phyloP scores from a whole-genome alignment of 92 coral and sea anemone genomes.

The Siderastrea siderea region DNA sequence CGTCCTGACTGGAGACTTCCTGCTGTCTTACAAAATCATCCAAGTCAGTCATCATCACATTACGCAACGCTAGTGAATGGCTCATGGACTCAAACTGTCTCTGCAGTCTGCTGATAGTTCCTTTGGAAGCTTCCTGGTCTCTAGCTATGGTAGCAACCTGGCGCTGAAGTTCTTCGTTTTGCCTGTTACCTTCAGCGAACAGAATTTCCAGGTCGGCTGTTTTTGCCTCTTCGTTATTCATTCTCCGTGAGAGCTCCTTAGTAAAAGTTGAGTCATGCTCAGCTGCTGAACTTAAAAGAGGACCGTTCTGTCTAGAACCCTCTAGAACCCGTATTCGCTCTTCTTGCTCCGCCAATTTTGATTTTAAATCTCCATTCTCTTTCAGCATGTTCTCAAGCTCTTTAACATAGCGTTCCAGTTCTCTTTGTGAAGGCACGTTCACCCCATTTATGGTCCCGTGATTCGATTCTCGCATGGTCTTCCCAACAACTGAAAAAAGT shows the following conservation, averaged over 20 bases:
- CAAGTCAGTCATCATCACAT: slow-evolving; percentile 57
- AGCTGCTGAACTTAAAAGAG: slow-evolving; percentile 4
- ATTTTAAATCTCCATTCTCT: slow-evolving; percentile 46
- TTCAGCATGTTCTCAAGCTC: slow-evolving; percentile 8
- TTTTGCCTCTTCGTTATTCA: slow-evolving; percentile 50
- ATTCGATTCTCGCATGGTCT: background rate
- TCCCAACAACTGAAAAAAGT: slow-evolving; percentile 15
- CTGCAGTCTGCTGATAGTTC: slow-evolving; percentile 27
- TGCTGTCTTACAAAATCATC: slow-evolving; percentile 33
- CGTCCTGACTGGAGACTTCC: slow-evolving; percentile 47
- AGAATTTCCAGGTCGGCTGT: slow-evolving; percentile 58
- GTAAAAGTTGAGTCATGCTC: slow-evolving; percentile 9
- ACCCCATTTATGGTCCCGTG: background rate
- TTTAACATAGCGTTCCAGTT: slow-evolving; percentile 15
- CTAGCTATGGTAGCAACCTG: slow-evolving; percentile 21
- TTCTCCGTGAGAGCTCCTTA: slow-evolving; percentile 42
- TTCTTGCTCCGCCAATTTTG: slow-evolving; percentile 22
- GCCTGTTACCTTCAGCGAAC: slow-evolving; percentile 35
- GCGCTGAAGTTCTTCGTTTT: slow-evolving; percentile 52
- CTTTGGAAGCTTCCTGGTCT: slow-evolving; percentile 31
- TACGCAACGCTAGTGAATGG: slow-evolving; percentile 40
- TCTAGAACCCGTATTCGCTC: slow-evolving; percentile 25
- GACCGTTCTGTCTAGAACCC: background rate
- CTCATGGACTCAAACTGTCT: slow-evolving; percentile 59
- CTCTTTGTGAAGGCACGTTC: background rate